These are phyloP conservation scores for Bubalus kerabau DNA, from an alignment of 2,113 vertebrate genomes.

Conservation along the genomic window DNA sequence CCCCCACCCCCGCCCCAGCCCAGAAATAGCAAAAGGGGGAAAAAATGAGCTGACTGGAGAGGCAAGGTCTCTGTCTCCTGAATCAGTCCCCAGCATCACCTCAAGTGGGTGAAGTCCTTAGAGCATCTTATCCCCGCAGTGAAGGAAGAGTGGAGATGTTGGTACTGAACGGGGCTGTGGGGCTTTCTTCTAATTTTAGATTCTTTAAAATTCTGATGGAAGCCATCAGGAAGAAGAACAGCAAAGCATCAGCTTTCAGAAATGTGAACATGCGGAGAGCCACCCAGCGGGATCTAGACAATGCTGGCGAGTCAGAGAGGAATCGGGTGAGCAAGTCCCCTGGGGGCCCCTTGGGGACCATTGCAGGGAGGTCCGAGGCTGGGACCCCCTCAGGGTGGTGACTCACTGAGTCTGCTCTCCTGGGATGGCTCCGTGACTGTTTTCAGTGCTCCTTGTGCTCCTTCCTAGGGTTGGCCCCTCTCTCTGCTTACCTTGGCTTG, in stretches of 20 bases:
- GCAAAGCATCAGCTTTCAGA: constrained; percentile 86
- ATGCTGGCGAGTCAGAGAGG: constrained; percentile 43
- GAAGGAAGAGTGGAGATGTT: background rate
- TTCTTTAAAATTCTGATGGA: constrained; percentile 91
- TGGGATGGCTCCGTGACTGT: background rate
- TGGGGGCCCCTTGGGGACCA: rapidly evolving
- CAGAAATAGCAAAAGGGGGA: background rate
- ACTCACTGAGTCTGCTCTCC: background rate
- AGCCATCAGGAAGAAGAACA: constrained; percentile 85
- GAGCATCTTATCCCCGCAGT: rapidly evolving
- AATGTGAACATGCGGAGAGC: constrained; percentile 86
- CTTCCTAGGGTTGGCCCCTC: background rate
- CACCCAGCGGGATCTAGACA: constrained; percentile 81
- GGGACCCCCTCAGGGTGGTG: rapidly evolving
- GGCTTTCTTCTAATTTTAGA: constrained; percentile 74
- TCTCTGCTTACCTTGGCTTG: background rate
- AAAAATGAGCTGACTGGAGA: background rate
- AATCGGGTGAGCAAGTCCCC: constrained; percentile 15
- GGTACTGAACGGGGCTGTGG: background rate
- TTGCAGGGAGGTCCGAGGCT: background rate
- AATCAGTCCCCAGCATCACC: rapidly evolving
- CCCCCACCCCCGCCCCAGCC: too few relatives aligned
- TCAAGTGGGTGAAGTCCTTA: background rate
- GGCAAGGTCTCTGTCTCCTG: rapidly evolving
- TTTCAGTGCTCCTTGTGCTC: background rate